Evolutionary conservation across 2,113 vertebrate genomes (phyloP).

Genomic region (Hylia prasina): DNA sequence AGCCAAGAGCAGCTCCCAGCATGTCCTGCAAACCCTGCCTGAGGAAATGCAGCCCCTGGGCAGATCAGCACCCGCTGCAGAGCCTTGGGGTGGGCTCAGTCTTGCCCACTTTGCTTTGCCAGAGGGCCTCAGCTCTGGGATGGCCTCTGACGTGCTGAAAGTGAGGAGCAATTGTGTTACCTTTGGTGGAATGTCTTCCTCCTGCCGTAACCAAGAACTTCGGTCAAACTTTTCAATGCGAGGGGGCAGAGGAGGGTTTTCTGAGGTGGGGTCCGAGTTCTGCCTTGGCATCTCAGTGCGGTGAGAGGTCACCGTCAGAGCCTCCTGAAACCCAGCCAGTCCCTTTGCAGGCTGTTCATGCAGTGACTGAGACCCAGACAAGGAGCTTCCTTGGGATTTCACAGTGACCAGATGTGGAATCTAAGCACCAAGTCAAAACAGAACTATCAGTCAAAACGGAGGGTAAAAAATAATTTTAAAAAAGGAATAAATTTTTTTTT

Average conservation of each 20-base stretch:
- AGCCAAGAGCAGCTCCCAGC: neutral
- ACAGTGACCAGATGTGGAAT: conserved; percentile 92
- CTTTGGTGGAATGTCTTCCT: conserved; percentile 98
- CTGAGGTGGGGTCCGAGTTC: conserved; percentile 98
- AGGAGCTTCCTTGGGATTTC: conserved; percentile 91
- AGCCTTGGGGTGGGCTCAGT: neutral
- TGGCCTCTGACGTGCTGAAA: conserved; percentile 4
- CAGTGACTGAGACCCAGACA: conserved; percentile 96
- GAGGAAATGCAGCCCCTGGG: neutral
- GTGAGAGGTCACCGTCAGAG: conserved; percentile 88
- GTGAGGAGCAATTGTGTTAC: conserved; percentile 69
- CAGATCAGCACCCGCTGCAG: rapidly evolving
- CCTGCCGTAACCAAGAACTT: conserved; percentile 96
- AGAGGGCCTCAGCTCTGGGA: neutral
- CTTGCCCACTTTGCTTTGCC: neutral
- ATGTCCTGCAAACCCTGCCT: neutral
- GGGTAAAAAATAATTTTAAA: neutral
- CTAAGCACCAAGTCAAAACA: conserved; percentile 69
- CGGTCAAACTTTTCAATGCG: conserved; percentile 95
- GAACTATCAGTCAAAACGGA: conserved; percentile 50
- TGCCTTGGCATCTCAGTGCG: conserved; percentile 96
- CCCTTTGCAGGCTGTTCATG: conserved; percentile 93
- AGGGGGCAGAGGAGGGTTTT: conserved; percentile 91
- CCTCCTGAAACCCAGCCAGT: conserved; percentile 91
- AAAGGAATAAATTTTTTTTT: neutral